Evolutionary conservation across 1,140 invertebrate genomes (phyloP).

Genomic region (Drosophila simulans): DNA sequence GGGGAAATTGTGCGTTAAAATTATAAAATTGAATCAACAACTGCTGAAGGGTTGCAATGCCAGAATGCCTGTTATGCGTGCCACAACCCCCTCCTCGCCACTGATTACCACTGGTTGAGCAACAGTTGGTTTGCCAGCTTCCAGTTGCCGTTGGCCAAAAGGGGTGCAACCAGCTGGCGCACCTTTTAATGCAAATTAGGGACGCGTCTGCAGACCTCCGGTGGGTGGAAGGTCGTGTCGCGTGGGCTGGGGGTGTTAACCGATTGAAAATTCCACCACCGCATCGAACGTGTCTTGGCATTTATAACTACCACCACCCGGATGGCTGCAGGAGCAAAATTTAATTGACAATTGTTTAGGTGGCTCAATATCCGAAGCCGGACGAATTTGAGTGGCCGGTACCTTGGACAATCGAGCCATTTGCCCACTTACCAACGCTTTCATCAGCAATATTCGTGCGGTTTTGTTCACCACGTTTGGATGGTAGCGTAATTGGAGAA

Average conservation of each 20-base stretch:
- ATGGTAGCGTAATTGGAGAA: neutral
- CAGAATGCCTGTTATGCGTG: neutral
- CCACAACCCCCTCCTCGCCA: neutral
- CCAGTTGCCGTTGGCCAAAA: conserved; percentile 16
- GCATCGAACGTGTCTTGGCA: conserved; percentile 49
- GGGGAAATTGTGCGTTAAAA: conserved; percentile 70
- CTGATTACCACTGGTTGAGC: conserved; percentile 14
- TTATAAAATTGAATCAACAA: conserved; percentile 73
- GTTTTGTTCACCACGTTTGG: conserved; percentile 20
- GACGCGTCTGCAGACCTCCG: conserved; percentile 17
- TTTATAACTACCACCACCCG: conserved; percentile 14
- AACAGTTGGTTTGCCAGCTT: conserved; percentile 56
- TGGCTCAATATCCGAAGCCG: conserved; percentile 37
- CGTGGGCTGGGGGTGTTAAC: conserved; percentile 1
- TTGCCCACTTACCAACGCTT: conserved; percentile 1
- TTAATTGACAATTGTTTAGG: conserved; percentile 73
- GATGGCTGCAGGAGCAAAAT: conserved; percentile 22
- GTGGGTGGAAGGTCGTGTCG: neutral
- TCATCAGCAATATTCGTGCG: conserved; percentile 40
- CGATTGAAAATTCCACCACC: conserved; percentile 40
- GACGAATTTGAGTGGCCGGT: conserved; percentile 9
- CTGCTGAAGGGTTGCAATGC: conserved; percentile 41
- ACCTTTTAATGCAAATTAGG: conserved; percentile 73
- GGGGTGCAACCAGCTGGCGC: conserved; percentile 13
- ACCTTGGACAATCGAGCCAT: neutral